These are phyloP conservation scores for Heteractis magnifica DNA, from an alignment of 92 coral and sea anemone species.

Conservation along the genomic window DNA sequence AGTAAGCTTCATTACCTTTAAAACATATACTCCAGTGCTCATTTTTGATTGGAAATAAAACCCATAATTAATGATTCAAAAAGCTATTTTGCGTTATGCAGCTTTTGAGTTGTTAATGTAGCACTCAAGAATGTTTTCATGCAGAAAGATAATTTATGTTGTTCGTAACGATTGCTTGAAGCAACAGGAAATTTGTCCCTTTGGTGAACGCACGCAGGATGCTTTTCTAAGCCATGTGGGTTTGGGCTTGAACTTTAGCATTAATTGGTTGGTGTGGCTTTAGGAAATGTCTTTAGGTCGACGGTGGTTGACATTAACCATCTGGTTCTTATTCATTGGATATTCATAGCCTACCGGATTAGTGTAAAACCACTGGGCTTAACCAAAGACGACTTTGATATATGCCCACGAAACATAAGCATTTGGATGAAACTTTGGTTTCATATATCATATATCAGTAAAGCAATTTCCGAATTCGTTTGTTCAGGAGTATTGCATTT, in stretches of 20 bases:
- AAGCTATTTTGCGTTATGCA: not conserved
- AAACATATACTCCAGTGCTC: not conserved
- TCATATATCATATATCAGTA: not conserved
- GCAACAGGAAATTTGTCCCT: not conserved
- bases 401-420: not conserved
- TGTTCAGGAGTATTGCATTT: not conserved
- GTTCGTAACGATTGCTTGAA: not conserved
- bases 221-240: not conserved
- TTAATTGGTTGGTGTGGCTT: not conserved
- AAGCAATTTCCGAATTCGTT: not conserved
- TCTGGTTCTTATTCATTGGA: not conserved
- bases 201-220: not conserved
- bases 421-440: not conserved
- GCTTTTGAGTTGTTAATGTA: not conserved
- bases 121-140: slow-evolving; percentile 6
- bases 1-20: not conserved
- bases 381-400: not conserved
- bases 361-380: not conserved
- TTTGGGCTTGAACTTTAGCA: slow-evolving; percentile 5
- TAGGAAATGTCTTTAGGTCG: not conserved
- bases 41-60: not conserved
- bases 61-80: not conserved
- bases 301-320: not conserved
- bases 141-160: not conserved
- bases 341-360: not conserved